Base-by-base conservation (phyloP, 2,113 vertebrate species). In the Brachypteracias leptosomus region DNA sequence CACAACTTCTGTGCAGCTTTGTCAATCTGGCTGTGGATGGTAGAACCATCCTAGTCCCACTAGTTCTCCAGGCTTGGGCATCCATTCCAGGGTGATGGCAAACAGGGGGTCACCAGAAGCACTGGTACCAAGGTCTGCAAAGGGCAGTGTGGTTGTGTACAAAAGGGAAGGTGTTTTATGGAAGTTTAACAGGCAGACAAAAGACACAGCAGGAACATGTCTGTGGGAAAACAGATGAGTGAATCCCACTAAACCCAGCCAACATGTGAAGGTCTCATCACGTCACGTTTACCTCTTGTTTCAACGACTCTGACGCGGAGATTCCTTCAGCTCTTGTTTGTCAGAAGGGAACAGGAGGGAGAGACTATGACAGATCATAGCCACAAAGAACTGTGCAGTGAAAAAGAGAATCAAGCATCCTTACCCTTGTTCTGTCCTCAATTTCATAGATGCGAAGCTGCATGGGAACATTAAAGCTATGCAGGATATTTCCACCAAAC, bases 381-480 rank as follows among this genome's bases (percentile, higher is more conserved):
- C 13, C 66, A 87, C 90, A 93, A 79, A 92, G 70, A 87, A 90
- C 44, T 54, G 88, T 87, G 92, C 57, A 61, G 82, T 90, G 78
- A 90, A 84, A 85, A 93, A 96, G 85, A 90, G 91, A 89, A 93
- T 82, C 85, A 26, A 90, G 88, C 25, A 29, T 79, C 89, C 98
- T 98, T 98, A 99, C 99, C 99, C 99, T 99, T 29, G 99, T 99
- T 96, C 99, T 98, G 96, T 99, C 99, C 97, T 99, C 99, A 90
- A 99, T 99, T 96, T 99, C 99, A 68, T 99, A 98, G 97, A 99
- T 99, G 93, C 98, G 98, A 73, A 99, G 98, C 98, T 99, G 99
- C 99, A 99, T 99, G 96, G 99, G 99, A 98, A 99, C 99, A 98
- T 99, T 99, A 97, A 99, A 99, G 97, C 99, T 99, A 98, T 99